Conservation (phyloP, 2,888 invertebrate genomes). For the Plebejus anna region DNA sequence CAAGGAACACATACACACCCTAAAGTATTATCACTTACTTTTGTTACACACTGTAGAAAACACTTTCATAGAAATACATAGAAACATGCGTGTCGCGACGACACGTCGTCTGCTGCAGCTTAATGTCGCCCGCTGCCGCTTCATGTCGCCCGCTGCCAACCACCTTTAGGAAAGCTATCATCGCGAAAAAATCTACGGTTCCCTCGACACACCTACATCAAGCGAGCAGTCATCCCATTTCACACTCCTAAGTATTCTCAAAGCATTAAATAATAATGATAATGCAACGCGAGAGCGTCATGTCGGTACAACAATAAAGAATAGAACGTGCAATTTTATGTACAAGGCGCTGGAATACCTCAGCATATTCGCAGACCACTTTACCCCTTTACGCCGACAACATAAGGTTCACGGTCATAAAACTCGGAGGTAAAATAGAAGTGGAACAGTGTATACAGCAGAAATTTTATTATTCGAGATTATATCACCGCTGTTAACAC, state of each 20-base stretch:
- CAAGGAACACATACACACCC: no score
- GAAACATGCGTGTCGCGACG: no score
- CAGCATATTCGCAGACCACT: not conserved
- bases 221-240: not conserved
- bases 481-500: slow-evolving; percentile 21
- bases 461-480: slow-evolving; percentile 21
- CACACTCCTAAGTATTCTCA: slow-evolving; percentile 6
- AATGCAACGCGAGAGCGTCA: slow-evolving; percentile 13
- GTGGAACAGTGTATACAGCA: not conserved
- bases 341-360: not conserved
- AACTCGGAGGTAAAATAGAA: not conserved
- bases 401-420: not conserved
- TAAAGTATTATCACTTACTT: no score
- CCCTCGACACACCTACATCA: not conserved
- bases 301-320: slow-evolving; percentile 25
- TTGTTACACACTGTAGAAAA: no score
- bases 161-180: not conserved
- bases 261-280: slow-evolving; percentile 23
- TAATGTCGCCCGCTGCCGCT: no score
- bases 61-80: no score
- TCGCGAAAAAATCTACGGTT: not conserved
- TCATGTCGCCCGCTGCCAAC: no score
- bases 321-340: slow-evolving; percentile 13
- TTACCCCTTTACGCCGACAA: not conserved
- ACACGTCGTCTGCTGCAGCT: no score